A percentile compares a stretch with the other conserved stretches of the same genome.
These are phyloP conservation scores for Xestia c-nigrum DNA, from an alignment of 2,888 invertebrate species.

Conservation along the genomic window DNA sequence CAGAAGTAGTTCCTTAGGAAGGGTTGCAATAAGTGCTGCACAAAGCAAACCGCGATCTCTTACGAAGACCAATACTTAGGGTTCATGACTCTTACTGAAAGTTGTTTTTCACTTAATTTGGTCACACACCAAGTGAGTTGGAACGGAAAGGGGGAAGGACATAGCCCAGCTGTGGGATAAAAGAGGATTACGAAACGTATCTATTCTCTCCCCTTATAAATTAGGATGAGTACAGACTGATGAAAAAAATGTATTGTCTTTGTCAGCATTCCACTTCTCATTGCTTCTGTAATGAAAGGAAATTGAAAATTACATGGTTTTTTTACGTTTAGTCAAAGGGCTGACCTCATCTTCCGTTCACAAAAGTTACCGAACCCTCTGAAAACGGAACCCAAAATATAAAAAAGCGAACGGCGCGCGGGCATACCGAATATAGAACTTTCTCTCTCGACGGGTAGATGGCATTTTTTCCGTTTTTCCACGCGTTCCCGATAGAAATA, in stretches of 20 bases:
- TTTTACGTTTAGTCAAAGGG: conserved; percentile 22
- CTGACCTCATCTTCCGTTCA: background rate
- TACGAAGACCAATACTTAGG: background rate
- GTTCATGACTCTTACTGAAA: background rate
- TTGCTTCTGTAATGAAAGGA: background rate
- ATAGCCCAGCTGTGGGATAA: background rate
- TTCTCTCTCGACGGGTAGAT: conserved; percentile 82
- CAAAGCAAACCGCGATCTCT: no score
- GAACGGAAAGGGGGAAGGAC: background rate
- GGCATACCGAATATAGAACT: conserved; percentile 87
- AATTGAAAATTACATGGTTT: background rate
- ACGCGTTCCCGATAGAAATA: conserved; percentile 87
- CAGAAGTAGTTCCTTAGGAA: background rate
- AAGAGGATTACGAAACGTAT: background rate
- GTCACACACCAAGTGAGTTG: background rate
- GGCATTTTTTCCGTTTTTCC: conserved; percentile 82
- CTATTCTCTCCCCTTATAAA: background rate
- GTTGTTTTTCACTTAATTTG: background rate
- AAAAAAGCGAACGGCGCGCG: conserved; percentile 77
- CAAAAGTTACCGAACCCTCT: conserved; percentile 7
- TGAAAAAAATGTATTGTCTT: background rate
- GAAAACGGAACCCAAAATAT: conserved; percentile 60
- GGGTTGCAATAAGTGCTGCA: background rate
- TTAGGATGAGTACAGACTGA: background rate
- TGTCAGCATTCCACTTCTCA: background rate